phyloP scores from a whole-genome alignment of 2,797 vertebrate species.

The Siniperca obscura region DNA sequence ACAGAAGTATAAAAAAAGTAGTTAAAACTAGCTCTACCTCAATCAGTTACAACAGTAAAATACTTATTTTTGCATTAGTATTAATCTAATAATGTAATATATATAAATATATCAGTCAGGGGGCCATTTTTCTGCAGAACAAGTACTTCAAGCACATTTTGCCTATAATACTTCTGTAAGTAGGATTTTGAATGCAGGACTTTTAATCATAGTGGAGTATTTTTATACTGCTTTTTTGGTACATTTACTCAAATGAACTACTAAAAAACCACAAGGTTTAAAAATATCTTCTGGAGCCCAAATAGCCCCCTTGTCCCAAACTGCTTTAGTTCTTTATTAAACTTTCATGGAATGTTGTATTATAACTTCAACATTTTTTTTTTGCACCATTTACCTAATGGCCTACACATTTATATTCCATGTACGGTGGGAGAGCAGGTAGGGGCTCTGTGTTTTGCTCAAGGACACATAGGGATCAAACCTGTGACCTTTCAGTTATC shows the following conservation, averaged over 20 bases:
- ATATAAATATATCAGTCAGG: background rate
- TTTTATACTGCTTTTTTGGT: background rate
- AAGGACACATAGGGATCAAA: slow-evolving; percentile 48
- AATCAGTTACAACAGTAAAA: background rate
- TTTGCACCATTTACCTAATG: slow-evolving; percentile 19
- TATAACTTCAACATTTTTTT: background rate
- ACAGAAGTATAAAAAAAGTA: background rate
- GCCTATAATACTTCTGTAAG: background rate
- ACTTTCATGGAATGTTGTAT: background rate
- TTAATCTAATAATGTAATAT: background rate
- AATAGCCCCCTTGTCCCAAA: background rate
- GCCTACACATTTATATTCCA: slow-evolving; percentile 37
- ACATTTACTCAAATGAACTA: background rate
- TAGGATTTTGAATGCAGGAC: background rate
- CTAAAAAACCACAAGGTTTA: background rate
- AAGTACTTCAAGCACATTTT: background rate
- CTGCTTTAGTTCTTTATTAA: slow-evolving; percentile 8
- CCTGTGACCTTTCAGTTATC: slow-evolving; percentile 52
- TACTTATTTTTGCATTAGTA: background rate
- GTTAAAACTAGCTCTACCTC: background rate
- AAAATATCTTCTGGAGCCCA: background rate
- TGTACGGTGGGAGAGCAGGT: background rate
- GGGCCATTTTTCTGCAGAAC: background rate
- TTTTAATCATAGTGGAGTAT: background rate
- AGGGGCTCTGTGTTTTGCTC: slow-evolving; percentile 32